These are phyloP conservation scores for Corydoras maculifer DNA, from an alignment of 2,113 vertebrate species.

Conservation along the genomic window DNA sequence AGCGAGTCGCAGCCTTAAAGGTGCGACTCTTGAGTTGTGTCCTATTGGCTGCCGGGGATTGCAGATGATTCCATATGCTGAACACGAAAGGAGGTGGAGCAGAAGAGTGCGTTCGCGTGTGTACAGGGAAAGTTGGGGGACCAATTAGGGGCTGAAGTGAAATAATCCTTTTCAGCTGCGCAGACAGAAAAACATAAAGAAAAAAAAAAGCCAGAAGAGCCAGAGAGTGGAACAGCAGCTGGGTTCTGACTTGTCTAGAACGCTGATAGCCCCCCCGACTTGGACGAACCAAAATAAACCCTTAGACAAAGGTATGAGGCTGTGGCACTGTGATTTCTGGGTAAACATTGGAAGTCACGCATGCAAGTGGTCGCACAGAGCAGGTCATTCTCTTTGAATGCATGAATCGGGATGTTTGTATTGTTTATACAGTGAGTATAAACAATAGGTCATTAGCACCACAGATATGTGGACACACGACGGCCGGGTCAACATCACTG, in stretches of 20 bases:
- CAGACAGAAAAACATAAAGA: neutral
- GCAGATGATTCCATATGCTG: conserved; percentile 36
- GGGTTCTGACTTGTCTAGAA: conserved; percentile 47
- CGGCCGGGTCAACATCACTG: no score
- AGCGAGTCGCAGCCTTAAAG: conserved; percentile 56
- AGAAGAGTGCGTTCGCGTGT: conserved; percentile 21
- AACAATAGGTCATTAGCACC: no score
- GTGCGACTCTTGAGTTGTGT: conserved; percentile 61
- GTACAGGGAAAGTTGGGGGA: conserved; percentile 48
- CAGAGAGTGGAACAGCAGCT: neutral
- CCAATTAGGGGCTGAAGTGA: conserved; percentile 52
- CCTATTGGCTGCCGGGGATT: conserved; percentile 27
- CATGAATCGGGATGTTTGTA: no score
- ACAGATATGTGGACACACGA: no score
- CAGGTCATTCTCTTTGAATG: no score
- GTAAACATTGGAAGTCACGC: conserved; percentile 2
- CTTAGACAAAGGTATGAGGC: neutral
- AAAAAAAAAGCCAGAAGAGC: neutral
- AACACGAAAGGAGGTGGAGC: conserved; percentile 30
- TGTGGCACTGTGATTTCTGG: neutral
- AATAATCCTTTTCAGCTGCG: conserved; percentile 40
- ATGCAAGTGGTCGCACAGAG: neutral
- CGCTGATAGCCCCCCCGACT: conserved; percentile 28
- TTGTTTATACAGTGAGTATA: no score
- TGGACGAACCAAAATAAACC: conserved; percentile 54